Base-by-base conservation (phyloP, 2,888 invertebrate genomes). In the Amphiduros pacificus region DNA sequence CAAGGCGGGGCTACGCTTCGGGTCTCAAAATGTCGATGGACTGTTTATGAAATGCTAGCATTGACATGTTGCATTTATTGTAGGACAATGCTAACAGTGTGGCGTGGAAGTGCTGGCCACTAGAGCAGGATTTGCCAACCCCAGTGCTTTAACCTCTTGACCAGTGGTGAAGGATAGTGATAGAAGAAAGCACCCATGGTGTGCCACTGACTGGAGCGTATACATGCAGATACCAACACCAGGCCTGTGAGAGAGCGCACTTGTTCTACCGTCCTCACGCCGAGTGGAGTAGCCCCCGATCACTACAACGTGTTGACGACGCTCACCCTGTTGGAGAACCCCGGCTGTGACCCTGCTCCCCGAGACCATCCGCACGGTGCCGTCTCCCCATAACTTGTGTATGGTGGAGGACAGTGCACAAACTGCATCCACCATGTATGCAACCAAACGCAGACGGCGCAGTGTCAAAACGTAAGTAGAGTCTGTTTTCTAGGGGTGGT, bases 361-460 rank as follows among this genome's bases (percentile, higher is more conserved):
- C 44, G 22, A 5, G n/a, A 44, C 44, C n/a, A n/a, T n/a, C n/a
- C n/a, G n/a, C n/a, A n/a, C n/a, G n/a, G n/a, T n/a, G n/a, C n/a
- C n/a, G n/a, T n/a, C n/a, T n/a, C n/a, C n/a, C n/a, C n/a, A n/a
- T n/a, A n/a, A n/a, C n/a, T n/a, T n/a, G 44, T 31, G 56, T 22
- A 76, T 77, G 77, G 73, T 74, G 64, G 76, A 75, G 58, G 76
- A 75, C 53, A 73, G 75, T 74, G 74, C 75, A 31, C n/a, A n/a
- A n/a, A n/a, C n/a, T n/a, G 73, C 74, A 24, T 74, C 70, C 63
- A 96, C 95, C 77, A 96, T 96, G 79, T 96, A 96, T 85, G 96
- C 96, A 76, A 96, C 96, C 76, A 96, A 96, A 86, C 86, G 96
- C 81, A 88, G 96, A 80, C 87, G 96, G 78, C 88, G 96, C 82